These are phyloP conservation scores for Acrocyrtus sp. DNA, from an alignment of 2,888 invertebrate species.

Conservation along the genomic window DNA sequence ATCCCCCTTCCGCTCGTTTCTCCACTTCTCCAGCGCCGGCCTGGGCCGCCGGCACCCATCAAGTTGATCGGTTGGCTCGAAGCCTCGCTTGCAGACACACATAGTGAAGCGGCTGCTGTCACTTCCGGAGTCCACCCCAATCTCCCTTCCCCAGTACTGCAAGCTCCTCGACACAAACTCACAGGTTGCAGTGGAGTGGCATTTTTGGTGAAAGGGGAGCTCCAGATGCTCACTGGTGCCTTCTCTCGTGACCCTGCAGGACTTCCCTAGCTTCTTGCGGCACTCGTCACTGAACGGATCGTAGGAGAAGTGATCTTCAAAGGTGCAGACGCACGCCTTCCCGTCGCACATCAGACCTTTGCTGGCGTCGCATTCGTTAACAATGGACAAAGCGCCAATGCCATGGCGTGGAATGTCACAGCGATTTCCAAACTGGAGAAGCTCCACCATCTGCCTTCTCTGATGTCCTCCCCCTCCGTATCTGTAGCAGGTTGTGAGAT, in stretches of 20 bases:
- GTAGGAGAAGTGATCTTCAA: slow-evolving; percentile 34
- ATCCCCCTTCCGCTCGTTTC: no score
- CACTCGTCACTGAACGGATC: slow-evolving; percentile 48
- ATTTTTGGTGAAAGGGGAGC: slow-evolving; percentile 50
- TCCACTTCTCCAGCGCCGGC: no score
- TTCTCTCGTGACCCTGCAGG: slow-evolving; percentile 25
- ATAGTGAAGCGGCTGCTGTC: slow-evolving; percentile 27
- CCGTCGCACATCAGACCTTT: slow-evolving; percentile 46
- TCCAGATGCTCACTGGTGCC: neutral
- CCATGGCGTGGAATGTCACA: slow-evolving; percentile 40
- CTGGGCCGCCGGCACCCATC: slow-evolving; percentile 26
- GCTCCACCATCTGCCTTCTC: neutral
- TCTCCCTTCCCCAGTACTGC: neutral
- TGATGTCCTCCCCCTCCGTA: no score
- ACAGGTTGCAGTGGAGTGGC: slow-evolving; percentile 47
- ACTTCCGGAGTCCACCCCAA: slow-evolving; percentile 1
- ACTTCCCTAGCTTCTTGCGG: slow-evolving; percentile 49
- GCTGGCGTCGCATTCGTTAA: slow-evolving; percentile 41
- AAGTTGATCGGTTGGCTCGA: slow-evolving; percentile 22
- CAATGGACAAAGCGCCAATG: slow-evolving; percentile 23
- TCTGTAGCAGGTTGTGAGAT: no score
- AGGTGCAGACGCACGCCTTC: slow-evolving; percentile 43
- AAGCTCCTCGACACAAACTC: neutral
- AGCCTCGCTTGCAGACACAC: slow-evolving; percentile 43
- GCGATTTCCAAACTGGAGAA: slow-evolving; percentile 44